These are phyloP conservation scores for Polydrusus cervinus DNA, from an alignment of 2,888 invertebrate genomes.

Conservation along the genomic window DNA sequence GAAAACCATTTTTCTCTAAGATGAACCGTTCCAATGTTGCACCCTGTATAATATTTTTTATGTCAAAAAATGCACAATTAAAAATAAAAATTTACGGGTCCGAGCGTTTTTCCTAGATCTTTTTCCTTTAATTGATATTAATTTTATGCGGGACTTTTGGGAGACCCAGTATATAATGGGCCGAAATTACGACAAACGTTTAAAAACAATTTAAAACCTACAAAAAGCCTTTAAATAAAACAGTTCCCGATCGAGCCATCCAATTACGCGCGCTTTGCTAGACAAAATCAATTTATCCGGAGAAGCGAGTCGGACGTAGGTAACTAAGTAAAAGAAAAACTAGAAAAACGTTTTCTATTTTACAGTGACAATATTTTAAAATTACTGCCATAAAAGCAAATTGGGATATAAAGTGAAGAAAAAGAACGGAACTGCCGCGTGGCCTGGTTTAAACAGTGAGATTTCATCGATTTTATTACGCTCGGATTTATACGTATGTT, in stretches of 20 bases:
- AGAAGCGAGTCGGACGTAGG: constrained; percentile 6
- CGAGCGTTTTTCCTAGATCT: too few species aligned
- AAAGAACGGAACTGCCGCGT: constrained; percentile 32
- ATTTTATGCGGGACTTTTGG: too few species aligned
- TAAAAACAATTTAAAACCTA: too few species aligned
- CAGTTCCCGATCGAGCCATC: neutral
- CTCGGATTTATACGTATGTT: constrained; percentile 43
- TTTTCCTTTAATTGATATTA: too few species aligned
- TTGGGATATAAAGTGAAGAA: constrained; percentile 48
- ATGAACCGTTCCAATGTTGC: too few species aligned
- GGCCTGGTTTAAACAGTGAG: constrained; percentile 36
- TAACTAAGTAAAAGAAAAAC: constrained; percentile 44
- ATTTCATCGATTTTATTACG: constrained; percentile 50
- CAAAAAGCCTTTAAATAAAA: too few species aligned
- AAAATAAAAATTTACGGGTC: too few species aligned
- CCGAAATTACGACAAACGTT: too few species aligned
- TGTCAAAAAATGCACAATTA: too few species aligned
- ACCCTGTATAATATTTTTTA: too few species aligned
- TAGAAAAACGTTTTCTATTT: constrained; percentile 47
- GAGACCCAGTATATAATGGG: too few species aligned
- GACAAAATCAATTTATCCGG: constrained; percentile 21
- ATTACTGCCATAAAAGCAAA: constrained; percentile 51
- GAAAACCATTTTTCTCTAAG: too few species aligned
- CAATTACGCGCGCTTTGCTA: constrained; percentile 7
- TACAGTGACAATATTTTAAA: constrained; percentile 49